Evolutionary conservation across 2,113 vertebrate species (phyloP), one percentile per base, ranked within the genome.

Genomic region (Scortum barcoo): DNA sequence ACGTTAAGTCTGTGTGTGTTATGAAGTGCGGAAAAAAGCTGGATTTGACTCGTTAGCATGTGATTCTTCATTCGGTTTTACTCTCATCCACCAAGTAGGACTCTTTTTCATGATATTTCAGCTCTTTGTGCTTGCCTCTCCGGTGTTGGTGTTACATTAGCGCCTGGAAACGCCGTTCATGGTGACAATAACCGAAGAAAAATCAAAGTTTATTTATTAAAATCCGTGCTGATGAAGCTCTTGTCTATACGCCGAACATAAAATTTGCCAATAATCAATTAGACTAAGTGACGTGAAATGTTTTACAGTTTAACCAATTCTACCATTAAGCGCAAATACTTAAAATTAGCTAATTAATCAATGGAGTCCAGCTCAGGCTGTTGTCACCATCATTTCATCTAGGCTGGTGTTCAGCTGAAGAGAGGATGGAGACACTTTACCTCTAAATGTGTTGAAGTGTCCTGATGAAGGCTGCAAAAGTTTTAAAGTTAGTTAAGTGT

Each of bases 31-130:
- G 0, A 20, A 0, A 40, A 63, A 7, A 20, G 1, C 4, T 0
- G 0, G 0, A 0, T 56, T 4, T 1, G 1, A 69, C n/a, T 58
- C 2, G 0, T 4, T 2, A 17, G 0, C 0, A 2, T 0, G 2
- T 22, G 0, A 0, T 1, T 13, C 28, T 19, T 0, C 1, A 40
- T 51, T 85, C 86, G 84, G 78, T 72, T 0, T 42, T 0, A 1
- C 1, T 80, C 3, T 14, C 12, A 80, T 80, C 68, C 36, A 28
- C 8, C 3, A 17, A 33, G 11, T 22, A 33, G 6, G 0, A 0
- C 5, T 28, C 0, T 9, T 38, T 75, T n/a, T 36, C 1, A 5
- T 0, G 17, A 10, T 6, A 40, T 8, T 13, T 9, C 2, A n/a
- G 22, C 1, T 33, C 36, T 54, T 10, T 63, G 12, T 38, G 9